Evolutionary conservation across 2,113 vertebrate genomes (phyloP).

Genomic region (Myanophis thanlyinensis): DNA sequence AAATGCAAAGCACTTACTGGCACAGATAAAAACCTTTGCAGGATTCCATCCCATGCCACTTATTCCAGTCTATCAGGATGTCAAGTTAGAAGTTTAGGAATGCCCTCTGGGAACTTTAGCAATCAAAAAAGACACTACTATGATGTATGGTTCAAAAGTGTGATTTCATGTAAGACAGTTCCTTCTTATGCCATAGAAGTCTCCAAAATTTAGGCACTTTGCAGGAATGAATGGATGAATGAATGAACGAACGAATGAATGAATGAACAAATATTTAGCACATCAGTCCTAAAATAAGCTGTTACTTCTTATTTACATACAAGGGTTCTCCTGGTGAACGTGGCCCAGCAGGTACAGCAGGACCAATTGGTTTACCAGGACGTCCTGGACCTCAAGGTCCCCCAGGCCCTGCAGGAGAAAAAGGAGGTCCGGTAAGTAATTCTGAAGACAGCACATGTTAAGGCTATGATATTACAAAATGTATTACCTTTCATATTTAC

Average conservation of each 20-base stretch:
- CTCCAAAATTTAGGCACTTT: neutral
- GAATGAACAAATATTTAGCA: neutral
- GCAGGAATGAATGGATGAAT: neutral
- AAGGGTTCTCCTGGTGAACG: conserved; percentile 96
- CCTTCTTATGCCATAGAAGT: neutral
- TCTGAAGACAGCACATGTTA: neutral
- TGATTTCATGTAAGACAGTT: neutral
- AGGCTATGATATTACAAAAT: neutral
- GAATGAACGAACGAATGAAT: neutral
- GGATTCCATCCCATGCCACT: neutral
- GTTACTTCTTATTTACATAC: neutral
- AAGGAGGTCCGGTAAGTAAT: conserved; percentile 90
- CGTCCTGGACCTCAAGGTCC: conserved; percentile 92
- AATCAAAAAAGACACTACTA: neutral
- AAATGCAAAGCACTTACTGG: neutral
- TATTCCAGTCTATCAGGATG: neutral
- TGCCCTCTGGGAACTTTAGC: neutral
- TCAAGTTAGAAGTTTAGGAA: neutral
- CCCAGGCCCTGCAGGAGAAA: conserved; percentile 93
- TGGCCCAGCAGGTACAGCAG: conserved; percentile 87
- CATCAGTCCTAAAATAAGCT: neutral
- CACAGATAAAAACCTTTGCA: neutral
- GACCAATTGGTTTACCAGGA: conserved; percentile 90
- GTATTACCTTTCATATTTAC: conserved; percentile 30
- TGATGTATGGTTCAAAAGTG: neutral